Base-by-base conservation (phyloP, 2,113 vertebrate genomes). In the Neolamprologus devosi region DNA sequence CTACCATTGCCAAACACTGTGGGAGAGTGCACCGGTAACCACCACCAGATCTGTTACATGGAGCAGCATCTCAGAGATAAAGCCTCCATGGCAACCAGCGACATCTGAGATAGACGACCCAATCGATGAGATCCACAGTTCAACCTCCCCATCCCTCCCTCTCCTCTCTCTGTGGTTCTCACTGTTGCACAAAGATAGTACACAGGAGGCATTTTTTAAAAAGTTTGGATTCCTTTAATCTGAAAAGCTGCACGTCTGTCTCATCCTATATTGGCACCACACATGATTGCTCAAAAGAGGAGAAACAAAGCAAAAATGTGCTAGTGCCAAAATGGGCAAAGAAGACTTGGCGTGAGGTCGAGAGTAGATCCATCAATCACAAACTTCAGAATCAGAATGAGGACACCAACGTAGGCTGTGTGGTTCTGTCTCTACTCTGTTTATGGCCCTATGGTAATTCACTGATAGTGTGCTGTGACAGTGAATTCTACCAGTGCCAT, bases 401-500 rank as follows among this genome's bases (percentile, higher is more conserved):
- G 45, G 37, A 79, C 51, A 14, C 1, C 19, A 47, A 55, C 14
- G 17, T 17, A 13, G 80, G 81, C 57, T 87, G 54, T 40, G 97
- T 88, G 97, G 98, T 97, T 98, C 97, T 98, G 97, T 99, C 98
- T 98, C 98, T 98, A 97, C 98, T 99, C 98, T 98, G 98, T 99
- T 98, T 99, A 99, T 99, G 98, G 98, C 98, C 98, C 98, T 98
- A 98, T 98, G 98, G 98, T 99, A 99, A 99, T 99, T 99, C 98
- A 99, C 98, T 99, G 98, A 99, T 97, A 92, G 96, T 97, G 96
- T 97, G 96, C 97, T 97, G 97, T 97, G 97, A 99, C 98, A 99
- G 98, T 99, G 98, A 99, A 99, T 99, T 99, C 98, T 99, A 99
- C 98, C 98, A 99, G 98, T 99, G 98, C 98, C 98, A 99, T 99